Percentiles rank a stretch among this genome's conserved stretches.
Evolutionary conservation across 2,888 invertebrate species (phyloP).

Genomic region (Amiota communis): DNA sequence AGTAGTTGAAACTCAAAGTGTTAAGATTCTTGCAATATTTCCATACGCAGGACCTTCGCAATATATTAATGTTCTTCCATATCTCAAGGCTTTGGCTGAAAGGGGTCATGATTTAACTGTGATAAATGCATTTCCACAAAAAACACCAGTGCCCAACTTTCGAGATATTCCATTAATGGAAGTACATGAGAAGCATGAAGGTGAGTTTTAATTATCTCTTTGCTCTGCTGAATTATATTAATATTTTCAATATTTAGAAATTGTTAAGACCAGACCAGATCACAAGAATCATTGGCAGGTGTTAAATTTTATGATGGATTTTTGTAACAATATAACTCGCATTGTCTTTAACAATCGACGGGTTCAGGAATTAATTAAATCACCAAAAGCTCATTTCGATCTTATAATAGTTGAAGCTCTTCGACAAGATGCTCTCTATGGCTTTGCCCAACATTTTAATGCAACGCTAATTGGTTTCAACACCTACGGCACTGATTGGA

Average conservation of each 20-base stretch:
- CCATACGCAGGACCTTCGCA: constrained; percentile 48
- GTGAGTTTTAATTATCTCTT: constrained; percentile 30
- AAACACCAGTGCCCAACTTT: constrained; percentile 45
- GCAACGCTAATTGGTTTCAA: constrained; percentile 66
- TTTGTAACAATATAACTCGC: constrained; percentile 39
- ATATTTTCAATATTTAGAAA: constrained; percentile 33
- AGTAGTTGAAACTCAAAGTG: neutral
- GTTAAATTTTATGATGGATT: constrained; percentile 43
- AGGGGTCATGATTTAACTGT: constrained; percentile 71
- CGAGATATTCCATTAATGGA: constrained; percentile 47
- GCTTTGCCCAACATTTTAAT: constrained; percentile 62
- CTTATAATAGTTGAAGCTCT: constrained; percentile 67
- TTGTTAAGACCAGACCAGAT: constrained; percentile 33
- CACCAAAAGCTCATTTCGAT: constrained; percentile 63
- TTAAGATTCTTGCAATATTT: constrained; percentile 47
- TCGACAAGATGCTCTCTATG: constrained; percentile 68
- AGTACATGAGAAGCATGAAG: constrained; percentile 33
- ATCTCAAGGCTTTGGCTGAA: constrained; percentile 62
- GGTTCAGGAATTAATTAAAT: constrained; percentile 55
- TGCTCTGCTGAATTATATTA: too few relatives aligned
- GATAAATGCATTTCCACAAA: constrained; percentile 52
- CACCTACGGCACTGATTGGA: constrained; percentile 61
- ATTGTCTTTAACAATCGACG: constrained; percentile 45
- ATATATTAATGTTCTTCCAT: constrained; percentile 57
- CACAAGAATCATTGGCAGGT: constrained; percentile 45